Percentiles rank a stretch among this genome's conserved stretches.
phyloP scores from a whole-genome alignment of 2,797 vertebrate species.

The Dicrostonyx torquatus region DNA sequence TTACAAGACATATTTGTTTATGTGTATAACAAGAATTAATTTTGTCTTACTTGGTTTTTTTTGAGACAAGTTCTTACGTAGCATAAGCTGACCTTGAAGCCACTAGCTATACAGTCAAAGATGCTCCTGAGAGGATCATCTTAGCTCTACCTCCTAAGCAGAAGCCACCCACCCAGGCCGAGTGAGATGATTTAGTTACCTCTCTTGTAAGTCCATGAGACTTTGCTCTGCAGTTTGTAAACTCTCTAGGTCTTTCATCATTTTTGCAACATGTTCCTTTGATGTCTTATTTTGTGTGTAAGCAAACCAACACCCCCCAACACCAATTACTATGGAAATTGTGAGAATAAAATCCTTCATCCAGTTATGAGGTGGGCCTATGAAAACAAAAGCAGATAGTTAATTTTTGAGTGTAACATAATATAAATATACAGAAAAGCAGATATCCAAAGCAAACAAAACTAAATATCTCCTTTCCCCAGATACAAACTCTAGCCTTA shows the following conservation, averaged over 20 bases:
- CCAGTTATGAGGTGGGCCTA: slow-evolving; percentile 96
- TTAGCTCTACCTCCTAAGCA: background rate
- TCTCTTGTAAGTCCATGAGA: slow-evolving; percentile 95
- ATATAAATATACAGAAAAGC: slow-evolving; percentile 11
- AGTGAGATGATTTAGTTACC: slow-evolving; percentile 84
- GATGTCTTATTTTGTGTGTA: slow-evolving; percentile 98
- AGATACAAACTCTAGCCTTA: slow-evolving; percentile 27
- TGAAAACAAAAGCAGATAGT: slow-evolving; percentile 66
- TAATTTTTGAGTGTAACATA: slow-evolving; percentile 19
- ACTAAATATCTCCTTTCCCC: background rate
- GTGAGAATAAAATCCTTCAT: slow-evolving; percentile 98
- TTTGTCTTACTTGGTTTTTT: background rate
- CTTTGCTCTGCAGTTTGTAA: slow-evolving; percentile 96
- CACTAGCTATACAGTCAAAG: background rate
- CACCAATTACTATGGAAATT: slow-evolving; percentile 97
- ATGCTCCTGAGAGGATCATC: too few relatives aligned
- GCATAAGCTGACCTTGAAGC: background rate
- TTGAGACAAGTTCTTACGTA: background rate
- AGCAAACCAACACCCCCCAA: slow-evolving; percentile 99
- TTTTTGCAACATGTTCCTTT: slow-evolving; percentile 96
- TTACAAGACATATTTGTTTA: background rate
- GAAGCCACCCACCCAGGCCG: too few relatives aligned
- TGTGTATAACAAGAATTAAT: background rate
- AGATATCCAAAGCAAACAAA: slow-evolving; percentile 39
- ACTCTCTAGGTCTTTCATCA: slow-evolving; percentile 99